A percentile compares a stretch with the other conserved stretches of the same genome.
Evolutionary conservation across 1,140 invertebrate genomes (phyloP).

Genomic region (Pogonognathellus flavescens): DNA sequence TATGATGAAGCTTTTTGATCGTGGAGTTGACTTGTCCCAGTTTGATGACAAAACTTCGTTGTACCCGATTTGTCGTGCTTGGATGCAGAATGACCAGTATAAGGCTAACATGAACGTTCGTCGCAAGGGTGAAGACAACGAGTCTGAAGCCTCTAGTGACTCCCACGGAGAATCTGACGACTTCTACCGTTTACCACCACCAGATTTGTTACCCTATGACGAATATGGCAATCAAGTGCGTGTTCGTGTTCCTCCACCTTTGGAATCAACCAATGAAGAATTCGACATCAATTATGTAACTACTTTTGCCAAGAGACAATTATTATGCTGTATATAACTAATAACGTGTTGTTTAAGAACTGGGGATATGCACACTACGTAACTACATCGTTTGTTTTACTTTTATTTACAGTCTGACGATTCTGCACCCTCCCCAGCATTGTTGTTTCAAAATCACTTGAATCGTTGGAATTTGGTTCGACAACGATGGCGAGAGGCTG

Average conservation of each 20-base stretch:
- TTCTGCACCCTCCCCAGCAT: conserved; percentile 68
- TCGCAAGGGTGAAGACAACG: conserved; percentile 63
- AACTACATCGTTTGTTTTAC: neutral
- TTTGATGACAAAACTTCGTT: conserved; percentile 90
- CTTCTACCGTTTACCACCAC: conserved; percentile 69
- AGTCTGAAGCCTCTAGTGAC: conserved; percentile 65
- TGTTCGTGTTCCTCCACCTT: conserved; percentile 68
- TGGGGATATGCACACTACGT: no score
- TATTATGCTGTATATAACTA: no score
- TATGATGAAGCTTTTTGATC: conserved; percentile 94
- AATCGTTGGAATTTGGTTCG: conserved; percentile 71
- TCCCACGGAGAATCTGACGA: conserved; percentile 67
- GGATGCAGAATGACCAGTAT: conserved; percentile 96
- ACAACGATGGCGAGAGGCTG: conserved; percentile 71
- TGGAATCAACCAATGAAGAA: conserved; percentile 67
- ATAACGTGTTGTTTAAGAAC: no score
- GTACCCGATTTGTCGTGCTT: conserved; percentile 93
- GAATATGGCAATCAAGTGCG: conserved; percentile 66
- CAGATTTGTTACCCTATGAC: conserved; percentile 68
- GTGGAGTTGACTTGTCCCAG: conserved; percentile 92
- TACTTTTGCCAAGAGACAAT: no score
- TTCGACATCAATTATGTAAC: conserved; percentile 63
- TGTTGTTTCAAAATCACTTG: conserved; percentile 71
- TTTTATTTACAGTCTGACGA: conserved; percentile 67
- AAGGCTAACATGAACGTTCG: conserved; percentile 77